Conservation (phyloP, 1,140 invertebrate species). For the Ctenoplectra terminalis region DNA sequence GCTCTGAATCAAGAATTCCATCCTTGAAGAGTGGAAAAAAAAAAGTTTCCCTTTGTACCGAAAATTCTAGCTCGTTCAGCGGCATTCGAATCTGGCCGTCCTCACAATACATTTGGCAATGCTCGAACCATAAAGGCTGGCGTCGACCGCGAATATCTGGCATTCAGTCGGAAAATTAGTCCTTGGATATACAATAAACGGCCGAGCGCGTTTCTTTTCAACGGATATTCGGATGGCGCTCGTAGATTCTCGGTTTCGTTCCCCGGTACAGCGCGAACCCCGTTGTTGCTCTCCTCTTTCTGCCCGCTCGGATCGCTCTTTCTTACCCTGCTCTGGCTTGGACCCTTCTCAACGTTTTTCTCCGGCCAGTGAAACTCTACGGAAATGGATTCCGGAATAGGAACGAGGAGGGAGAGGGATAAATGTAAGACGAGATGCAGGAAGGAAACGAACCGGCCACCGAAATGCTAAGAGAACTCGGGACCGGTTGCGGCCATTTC, state of each 20-base stretch:
- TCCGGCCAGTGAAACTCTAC: constrained; percentile 58
- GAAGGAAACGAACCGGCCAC: constrained; percentile 62
- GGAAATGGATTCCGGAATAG: constrained; percentile 66
- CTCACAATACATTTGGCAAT: constrained; percentile 21
- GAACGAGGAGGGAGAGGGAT: constrained; percentile 36
- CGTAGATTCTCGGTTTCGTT: constrained; percentile 58
- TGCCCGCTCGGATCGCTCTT: background rate
- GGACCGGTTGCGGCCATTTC: constrained; percentile 22
- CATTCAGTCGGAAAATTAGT: constrained; percentile 47
- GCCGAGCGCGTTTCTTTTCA: constrained; percentile 38
- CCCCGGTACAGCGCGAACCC: background rate
- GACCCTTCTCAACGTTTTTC: constrained; percentile 50
- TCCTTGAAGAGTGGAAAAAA: constrained; percentile 3
- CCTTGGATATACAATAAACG: constrained; percentile 46
- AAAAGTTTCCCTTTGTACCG: constrained; percentile 19
- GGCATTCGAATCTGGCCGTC: constrained; percentile 1
- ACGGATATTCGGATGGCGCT: constrained; percentile 47
- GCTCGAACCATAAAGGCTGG: background rate
- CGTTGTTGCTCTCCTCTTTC: background rate
- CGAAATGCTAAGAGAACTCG: constrained; percentile 55
- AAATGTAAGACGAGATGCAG: constrained; percentile 67
- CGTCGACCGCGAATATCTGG: constrained; percentile 14
- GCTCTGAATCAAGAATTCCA: background rate
- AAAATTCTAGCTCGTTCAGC: background rate
- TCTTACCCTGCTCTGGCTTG: background rate